Percentiles rank a stretch among this genome's conserved stretches.
Conservation (phyloP, 2,888 invertebrate species). For the Incurvaria masculella region DNA sequence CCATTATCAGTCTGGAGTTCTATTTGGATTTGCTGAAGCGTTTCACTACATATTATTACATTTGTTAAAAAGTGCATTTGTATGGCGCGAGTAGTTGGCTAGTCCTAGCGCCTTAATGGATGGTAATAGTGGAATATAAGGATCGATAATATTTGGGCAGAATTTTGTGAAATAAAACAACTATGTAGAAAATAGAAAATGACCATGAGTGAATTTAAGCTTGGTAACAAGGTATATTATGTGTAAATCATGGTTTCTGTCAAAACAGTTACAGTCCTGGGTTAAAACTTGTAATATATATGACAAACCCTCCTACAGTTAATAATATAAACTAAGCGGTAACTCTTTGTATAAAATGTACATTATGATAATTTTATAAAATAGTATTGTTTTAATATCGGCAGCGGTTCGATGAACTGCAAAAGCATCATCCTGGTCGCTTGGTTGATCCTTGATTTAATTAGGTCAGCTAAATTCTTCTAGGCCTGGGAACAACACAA, state of each 20-base stretch:
- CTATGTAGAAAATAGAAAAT: slow-evolving; percentile 51
- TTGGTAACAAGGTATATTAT: slow-evolving; percentile 50
- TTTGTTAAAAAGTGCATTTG: too few relatives aligned
- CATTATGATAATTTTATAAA: slow-evolving; percentile 41
- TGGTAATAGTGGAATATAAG: too few relatives aligned
- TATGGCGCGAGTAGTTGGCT: too few relatives aligned
- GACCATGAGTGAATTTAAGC: slow-evolving; percentile 51
- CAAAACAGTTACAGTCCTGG: slow-evolving; percentile 34
- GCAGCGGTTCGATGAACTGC: slow-evolving; percentile 8
- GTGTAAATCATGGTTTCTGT: slow-evolving; percentile 40
- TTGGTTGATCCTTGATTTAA: slow-evolving; percentile 38
- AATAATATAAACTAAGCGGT: slow-evolving; percentile 40
- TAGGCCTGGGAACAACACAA: slow-evolving; percentile 38
- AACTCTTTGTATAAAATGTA: slow-evolving; percentile 53
- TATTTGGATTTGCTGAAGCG: too few relatives aligned
- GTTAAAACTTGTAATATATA: slow-evolving; percentile 48
- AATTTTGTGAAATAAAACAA: slow-evolving; percentile 28
- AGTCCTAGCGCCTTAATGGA: too few relatives aligned
- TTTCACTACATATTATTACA: too few relatives aligned
- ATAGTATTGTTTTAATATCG: slow-evolving; percentile 39
- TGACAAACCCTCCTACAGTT: slow-evolving; percentile 47
- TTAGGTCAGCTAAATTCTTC: slow-evolving; percentile 42
- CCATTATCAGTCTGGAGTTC: too few relatives aligned
- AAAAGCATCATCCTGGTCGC: slow-evolving; percentile 33
- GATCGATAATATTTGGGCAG: too few relatives aligned